These are phyloP conservation scores for Hydrolagus affinis DNA, from an alignment of 2,113 vertebrate species.

Conservation along the genomic window DNA sequence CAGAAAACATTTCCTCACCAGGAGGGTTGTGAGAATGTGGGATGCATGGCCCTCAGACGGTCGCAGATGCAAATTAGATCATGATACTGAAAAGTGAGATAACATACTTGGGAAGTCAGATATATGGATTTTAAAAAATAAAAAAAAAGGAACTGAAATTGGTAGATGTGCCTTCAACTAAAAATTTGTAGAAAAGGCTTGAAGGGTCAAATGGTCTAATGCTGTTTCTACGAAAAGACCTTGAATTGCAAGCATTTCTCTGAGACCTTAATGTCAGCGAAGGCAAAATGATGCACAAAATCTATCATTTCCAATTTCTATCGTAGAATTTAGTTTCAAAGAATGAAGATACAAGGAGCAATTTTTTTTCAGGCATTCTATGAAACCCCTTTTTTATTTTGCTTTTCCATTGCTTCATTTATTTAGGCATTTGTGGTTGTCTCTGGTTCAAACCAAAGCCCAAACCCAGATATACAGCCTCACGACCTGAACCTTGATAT, in stretches of 20 bases:
- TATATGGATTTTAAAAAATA: no score
- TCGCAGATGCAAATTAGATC: no score
- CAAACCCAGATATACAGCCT: constrained; percentile 68
- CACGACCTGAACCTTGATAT: constrained; percentile 84
- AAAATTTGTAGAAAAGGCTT: no score
- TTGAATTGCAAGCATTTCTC: neutral
- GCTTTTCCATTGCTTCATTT: neutral
- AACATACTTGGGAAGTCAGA: no score
- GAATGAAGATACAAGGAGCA: neutral
- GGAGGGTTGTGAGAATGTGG: no score
- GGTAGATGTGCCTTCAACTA: no score
- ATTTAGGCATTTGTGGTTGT: constrained; percentile 66
- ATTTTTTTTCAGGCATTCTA: neutral
- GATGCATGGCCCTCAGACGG: no score
- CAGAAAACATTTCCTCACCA: no score
- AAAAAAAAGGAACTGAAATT: no score
- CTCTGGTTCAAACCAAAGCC: constrained; percentile 57
- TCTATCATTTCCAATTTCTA: neutral
- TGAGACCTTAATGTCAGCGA: neutral
- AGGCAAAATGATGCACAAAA: neutral
- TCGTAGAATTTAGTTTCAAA: neutral
- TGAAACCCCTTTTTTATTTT: neutral
- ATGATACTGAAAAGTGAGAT: no score
- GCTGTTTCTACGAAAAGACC: neutral
- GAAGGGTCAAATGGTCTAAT: no score